Conservation (phyloP, 2,113 vertebrate genomes). For the Sclerurus mexicanus region DNA sequence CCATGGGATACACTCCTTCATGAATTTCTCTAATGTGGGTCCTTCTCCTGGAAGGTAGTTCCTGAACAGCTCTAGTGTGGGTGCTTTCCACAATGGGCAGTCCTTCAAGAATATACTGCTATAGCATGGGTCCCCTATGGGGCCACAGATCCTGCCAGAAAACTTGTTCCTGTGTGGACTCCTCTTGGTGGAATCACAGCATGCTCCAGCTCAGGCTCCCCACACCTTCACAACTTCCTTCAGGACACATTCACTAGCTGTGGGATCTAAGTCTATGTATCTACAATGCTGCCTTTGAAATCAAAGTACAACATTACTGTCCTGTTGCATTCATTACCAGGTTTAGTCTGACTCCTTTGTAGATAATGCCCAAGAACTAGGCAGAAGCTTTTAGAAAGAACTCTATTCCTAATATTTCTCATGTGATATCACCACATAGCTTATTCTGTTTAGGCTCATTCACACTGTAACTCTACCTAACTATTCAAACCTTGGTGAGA, state of each 20-base stretch:
- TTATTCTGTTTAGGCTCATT: neutral
- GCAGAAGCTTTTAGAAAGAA: neutral
- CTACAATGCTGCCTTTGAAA: neutral
- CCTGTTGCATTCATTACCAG: neutral
- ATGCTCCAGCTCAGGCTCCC: neutral
- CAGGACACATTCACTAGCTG: neutral
- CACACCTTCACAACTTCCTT: neutral
- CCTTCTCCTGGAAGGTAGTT: neutral
- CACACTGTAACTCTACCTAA: neutral
- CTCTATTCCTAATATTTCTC: neutral
- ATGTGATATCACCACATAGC: neutral
- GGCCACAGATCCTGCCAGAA: neutral
- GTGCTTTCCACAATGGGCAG: neutral
- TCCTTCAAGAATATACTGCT: neutral
- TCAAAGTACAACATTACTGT: neutral
- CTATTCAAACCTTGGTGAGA: neutral
- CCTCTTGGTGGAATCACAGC: neutral
- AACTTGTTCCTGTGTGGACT: accelerated
- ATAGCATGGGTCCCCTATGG: accelerated
- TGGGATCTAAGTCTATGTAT: no score
- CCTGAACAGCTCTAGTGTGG: neutral
- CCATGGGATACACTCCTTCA: neutral
- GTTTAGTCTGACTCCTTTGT: neutral
- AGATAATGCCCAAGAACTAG: neutral
- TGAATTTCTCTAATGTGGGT: neutral